A percentile compares a stretch with the other conserved stretches of the same genome.
phyloP scores from a whole-genome alignment of 2,888 invertebrate species.

The Pharmacophagus antenor region DNA sequence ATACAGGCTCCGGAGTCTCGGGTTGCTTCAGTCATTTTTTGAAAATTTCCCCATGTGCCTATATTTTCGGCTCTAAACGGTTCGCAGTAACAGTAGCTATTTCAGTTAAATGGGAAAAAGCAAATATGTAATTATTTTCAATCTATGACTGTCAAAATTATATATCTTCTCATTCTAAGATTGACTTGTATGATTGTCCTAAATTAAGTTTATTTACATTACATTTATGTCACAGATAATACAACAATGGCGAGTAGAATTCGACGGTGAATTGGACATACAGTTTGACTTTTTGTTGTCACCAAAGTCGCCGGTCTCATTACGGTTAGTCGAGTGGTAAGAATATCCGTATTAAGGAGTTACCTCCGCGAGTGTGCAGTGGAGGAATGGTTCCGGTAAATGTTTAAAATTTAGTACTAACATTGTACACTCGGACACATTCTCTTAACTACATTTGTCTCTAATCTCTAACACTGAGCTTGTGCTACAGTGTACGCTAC shows the following conservation, averaged over 20 bases:
- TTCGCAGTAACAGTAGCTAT: too few relatives aligned
- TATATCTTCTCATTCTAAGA: too few relatives aligned
- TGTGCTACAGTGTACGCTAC: background rate
- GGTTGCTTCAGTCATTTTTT: too few relatives aligned
- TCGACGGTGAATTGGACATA: constrained; percentile 84
- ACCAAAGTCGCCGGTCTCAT: constrained; percentile 86
- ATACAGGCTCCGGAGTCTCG: too few relatives aligned
- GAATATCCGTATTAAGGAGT: background rate
- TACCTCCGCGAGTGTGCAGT: background rate
- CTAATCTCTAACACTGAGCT: background rate
- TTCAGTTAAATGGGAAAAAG: too few relatives aligned
- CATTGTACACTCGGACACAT: background rate
- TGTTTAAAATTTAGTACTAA: background rate
- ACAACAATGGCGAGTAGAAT: constrained; percentile 85
- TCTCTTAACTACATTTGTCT: background rate
- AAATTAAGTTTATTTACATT: background rate
- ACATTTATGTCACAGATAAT: constrained; percentile 76
- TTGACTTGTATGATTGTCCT: too few relatives aligned
- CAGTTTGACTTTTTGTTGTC: constrained; percentile 91
- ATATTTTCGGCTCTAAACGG: too few relatives aligned
- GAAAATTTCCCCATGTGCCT: too few relatives aligned
- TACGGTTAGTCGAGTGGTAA: constrained; percentile 84
- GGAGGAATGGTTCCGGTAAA: background rate
- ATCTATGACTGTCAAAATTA: too few relatives aligned
- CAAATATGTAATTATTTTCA: too few relatives aligned